Conservation (phyloP, 2,113 vertebrate species). For the Mormyrus lacerda region DNA sequence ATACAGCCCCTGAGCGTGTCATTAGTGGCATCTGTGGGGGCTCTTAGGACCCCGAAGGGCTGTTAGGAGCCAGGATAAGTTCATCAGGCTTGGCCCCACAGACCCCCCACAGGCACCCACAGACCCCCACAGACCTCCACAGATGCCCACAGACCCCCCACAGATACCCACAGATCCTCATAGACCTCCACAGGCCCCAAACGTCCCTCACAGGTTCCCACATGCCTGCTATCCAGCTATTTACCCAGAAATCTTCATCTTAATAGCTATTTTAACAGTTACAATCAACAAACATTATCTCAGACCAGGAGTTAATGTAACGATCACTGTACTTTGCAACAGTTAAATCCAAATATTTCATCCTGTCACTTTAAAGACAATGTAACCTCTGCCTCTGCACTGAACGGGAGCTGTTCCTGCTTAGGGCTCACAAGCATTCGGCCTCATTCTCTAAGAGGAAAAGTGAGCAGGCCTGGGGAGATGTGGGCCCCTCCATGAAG, state of each 20-base stretch:
- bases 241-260: not conserved
- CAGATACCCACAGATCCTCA: too few relatives aligned
- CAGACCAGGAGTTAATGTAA: not conserved
- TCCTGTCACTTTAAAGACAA: not conserved
- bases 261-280: not conserved
- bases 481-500: not conserved
- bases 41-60: not conserved
- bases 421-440: not conserved
- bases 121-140: too few relatives aligned
- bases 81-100: not conserved
- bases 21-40: too few relatives aligned
- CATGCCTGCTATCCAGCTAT: not conserved
- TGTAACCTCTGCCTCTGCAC: not conserved
- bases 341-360: not conserved
- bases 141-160: too few relatives aligned
- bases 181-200: too few relatives aligned
- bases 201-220: not conserved
- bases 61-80: not conserved
- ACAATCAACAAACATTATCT: not conserved
- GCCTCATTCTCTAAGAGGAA: not conserved
- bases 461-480: not conserved
- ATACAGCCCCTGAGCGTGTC: not conserved
- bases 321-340: not conserved
- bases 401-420: not conserved
- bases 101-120: not conserved